Conservation (phyloP, 2,797 vertebrate species). For the Micromesistius poutassou region DNA sequence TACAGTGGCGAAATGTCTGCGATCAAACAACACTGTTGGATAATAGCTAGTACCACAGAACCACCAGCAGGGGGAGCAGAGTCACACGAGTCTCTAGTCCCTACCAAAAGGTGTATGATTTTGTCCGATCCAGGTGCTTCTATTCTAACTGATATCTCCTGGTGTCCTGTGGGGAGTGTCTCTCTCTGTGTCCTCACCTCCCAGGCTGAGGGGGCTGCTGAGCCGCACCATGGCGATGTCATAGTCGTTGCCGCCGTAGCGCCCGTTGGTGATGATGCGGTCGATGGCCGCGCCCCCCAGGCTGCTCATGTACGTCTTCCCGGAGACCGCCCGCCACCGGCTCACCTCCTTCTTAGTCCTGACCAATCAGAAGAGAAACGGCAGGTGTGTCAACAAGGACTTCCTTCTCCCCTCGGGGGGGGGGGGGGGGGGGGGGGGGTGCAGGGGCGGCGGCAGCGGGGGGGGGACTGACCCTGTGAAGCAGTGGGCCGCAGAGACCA, state of each 20-base stretch:
- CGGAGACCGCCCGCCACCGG: slow-evolving; percentile 79
- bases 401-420: neutral
- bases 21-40: neutral
- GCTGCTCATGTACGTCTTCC: slow-evolving; percentile 62
- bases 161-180: too few relatives aligned
- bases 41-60: neutral
- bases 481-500: slow-evolving; percentile 88
- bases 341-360: slow-evolving; percentile 57
- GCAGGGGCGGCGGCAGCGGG: slow-evolving; percentile 37
- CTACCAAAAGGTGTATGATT: neutral
- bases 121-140: neutral
- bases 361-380: slow-evolving; percentile 3
- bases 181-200: slow-evolving; percentile 68
- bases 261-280: slow-evolving; percentile 73
- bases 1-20: neutral
- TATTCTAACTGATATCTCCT: neutral
- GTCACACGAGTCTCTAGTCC: neutral
- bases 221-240: slow-evolving; percentile 88
- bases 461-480: slow-evolving; percentile 77
- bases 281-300: slow-evolving; percentile 70
- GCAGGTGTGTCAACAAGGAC: neutral
- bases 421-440: slow-evolving; percentile 49
- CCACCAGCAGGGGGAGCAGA: slow-evolving; percentile 46
- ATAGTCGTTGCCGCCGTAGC: slow-evolving; percentile 67
- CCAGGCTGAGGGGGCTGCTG: slow-evolving; percentile 65